Percentiles rank a stretch among this genome's conserved stretches.
Conservation (phyloP, 2,797 vertebrate genomes). For the Pogoniulus pusillus region DNA sequence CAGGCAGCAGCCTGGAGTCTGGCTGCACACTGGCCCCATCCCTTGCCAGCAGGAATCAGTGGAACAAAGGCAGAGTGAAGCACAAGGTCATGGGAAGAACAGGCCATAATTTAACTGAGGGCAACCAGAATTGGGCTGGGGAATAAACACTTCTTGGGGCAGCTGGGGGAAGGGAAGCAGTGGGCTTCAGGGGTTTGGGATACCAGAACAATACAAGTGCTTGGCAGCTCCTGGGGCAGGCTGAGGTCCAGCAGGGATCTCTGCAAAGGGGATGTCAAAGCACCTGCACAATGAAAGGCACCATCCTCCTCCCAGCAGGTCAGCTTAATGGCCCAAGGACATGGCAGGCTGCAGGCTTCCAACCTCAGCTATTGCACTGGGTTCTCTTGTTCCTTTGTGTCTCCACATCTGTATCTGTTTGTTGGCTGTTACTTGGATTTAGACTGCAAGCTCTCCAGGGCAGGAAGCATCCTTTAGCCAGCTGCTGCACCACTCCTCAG, state of each 20-base stretch:
- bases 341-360: not conserved
- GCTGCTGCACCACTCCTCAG: not conserved
- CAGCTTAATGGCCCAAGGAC: not conserved
- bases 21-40: not conserved
- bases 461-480: not conserved
- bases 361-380: not conserved
- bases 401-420: not conserved
- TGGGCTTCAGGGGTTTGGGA: not conserved
- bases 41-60: constrained; percentile 21
- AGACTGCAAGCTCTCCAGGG: not conserved
- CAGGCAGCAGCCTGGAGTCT: not conserved
- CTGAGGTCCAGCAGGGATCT: not conserved
- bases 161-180: constrained; percentile 4
- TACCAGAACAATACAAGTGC: not conserved
- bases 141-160: not conserved
- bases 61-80: constrained; percentile 57
- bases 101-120: constrained; percentile 7
- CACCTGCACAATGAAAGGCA: not conserved
- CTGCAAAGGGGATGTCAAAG: not conserved
- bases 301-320: not conserved
- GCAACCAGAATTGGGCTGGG: not conserved
- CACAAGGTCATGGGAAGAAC: constrained; percentile 69
- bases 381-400: not conserved
- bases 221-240: not conserved
- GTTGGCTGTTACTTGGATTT: not conserved